Base-by-base conservation (phyloP, 2,113 vertebrate species). In the Xiphorhynchus elegans region DNA sequence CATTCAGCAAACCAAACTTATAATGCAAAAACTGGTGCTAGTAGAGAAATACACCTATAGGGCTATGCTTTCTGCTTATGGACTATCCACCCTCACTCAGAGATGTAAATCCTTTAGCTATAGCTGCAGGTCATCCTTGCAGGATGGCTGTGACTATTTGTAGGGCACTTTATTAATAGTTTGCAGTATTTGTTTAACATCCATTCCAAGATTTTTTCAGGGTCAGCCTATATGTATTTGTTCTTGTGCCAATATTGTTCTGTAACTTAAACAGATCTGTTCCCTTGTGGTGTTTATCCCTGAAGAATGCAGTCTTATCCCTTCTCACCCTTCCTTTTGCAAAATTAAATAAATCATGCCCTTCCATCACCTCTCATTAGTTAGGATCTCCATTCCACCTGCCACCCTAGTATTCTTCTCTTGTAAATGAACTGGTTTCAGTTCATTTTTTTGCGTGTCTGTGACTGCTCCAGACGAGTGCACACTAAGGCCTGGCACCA, bases 221-320 rank as follows among this genome's bases (percentile, higher is more conserved):
- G 53, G 79, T 66, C 92, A 94, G 42, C 42, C 39, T 84, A 80
- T 93, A 88, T 49, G 23, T 74, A 72, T 91, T 84, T 96, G 89
- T 91, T 92, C 95, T 64, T 53, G 26, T 49, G 79, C 93, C 94
- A 95, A 49, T 84, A 92, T 95, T 95, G 93, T 95, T 95, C 91
- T 90, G 91, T 89, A 78, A 84, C 15, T 95, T 87, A 95, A 97
- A 94, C 86, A 92, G 39, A 74, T 74, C 42, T 86, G 72, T 92
- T 95, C 88, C 67, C 58, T 87, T 1, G 0, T 56, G 44, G 33
- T 89, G 84, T 93, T 96, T 96, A 87, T 94, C 81, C 44, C 70
- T 39, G 46, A 66, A 55, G 75, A 94, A 76, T 86, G 64, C 33
- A 77, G 58, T 70, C 75, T 83, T 80, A 94, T 84, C 29, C 79